phyloP scores from a whole-genome alignment of 1,140 invertebrate species.

The Diorhabda sublineata region DNA sequence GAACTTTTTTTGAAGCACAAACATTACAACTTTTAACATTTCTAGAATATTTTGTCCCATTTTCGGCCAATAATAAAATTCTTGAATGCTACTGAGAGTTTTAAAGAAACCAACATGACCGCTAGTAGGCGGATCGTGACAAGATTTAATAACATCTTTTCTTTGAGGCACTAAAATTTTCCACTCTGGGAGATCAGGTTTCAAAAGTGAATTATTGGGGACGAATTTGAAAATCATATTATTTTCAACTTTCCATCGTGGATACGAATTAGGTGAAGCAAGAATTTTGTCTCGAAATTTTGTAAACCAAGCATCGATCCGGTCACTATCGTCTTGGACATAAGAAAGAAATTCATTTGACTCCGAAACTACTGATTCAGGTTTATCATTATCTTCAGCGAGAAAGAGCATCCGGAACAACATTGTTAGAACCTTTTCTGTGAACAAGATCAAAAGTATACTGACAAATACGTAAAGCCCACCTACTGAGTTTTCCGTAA shows the following conservation, averaged over 20 bases:
- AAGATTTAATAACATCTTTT: constrained; percentile 7
- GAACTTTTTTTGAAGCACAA: neutral
- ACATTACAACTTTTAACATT: constrained; percentile 15
- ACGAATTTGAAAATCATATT: constrained; percentile 17
- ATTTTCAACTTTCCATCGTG: constrained; percentile 17
- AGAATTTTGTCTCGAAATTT: too few relatives aligned
- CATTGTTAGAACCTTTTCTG: neutral
- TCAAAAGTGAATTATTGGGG: neutral
- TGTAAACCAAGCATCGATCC: too few relatives aligned
- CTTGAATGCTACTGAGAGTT: constrained; percentile 19
- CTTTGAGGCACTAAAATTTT: constrained; percentile 25
- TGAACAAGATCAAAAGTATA: neutral
- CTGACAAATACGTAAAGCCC: neutral
- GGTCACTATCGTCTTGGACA: too few relatives aligned
- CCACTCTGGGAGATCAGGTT: constrained; percentile 19
- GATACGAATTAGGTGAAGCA: too few relatives aligned
- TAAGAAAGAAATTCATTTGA: too few relatives aligned
- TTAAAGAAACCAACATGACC: constrained; percentile 24
- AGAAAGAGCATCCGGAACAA: too few relatives aligned
- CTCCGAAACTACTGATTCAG: too few relatives aligned
- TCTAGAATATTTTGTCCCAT: constrained; percentile 20
- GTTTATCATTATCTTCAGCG: too few relatives aligned
- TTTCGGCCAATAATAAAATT: constrained; percentile 26
- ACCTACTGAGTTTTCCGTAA: neutral
- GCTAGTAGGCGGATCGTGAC: constrained; percentile 19